Percentiles rank a stretch among this genome's conserved stretches.
phyloP scores from a whole-genome alignment of 2,797 vertebrate genomes.

The Danio jaintianensis region DNA sequence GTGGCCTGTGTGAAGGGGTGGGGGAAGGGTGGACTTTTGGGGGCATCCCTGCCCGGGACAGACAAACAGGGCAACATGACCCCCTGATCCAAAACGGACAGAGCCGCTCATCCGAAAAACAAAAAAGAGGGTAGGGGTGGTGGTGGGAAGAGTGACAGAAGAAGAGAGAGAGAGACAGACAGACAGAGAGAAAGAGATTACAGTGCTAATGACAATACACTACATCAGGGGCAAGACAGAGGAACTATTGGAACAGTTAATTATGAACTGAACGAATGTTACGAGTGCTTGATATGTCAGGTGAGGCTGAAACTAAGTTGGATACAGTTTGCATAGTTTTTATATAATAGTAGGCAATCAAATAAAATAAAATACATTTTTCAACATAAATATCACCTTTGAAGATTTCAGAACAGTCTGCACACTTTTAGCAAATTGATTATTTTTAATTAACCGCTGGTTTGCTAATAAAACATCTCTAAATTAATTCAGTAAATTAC shows the following conservation, averaged over 20 bases:
- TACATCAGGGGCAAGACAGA: background rate
- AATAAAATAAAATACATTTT: too few relatives aligned
- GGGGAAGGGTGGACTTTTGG: slow-evolving; percentile 55
- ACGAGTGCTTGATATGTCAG: background rate
- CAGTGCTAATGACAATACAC: slow-evolving; percentile 13
- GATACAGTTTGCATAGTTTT: background rate
- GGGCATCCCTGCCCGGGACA: slow-evolving; percentile 52
- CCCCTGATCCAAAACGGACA: slow-evolving; percentile 43
- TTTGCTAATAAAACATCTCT: too few relatives aligned
- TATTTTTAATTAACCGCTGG: too few relatives aligned
- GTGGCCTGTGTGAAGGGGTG: slow-evolving; percentile 72
- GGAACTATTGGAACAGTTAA: slow-evolving; percentile 3
- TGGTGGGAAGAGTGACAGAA: slow-evolving; percentile 1
- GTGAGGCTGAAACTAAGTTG: background rate
- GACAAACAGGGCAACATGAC: slow-evolving; percentile 36
- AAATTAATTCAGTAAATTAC: too few relatives aligned
- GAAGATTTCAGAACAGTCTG: too few relatives aligned
- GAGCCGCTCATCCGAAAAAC: slow-evolving; percentile 43
- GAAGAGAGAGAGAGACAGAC: slow-evolving; percentile 6
- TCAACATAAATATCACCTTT: too few relatives aligned
- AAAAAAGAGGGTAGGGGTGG: slow-evolving; percentile 34
- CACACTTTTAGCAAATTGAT: too few relatives aligned
- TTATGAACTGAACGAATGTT: background rate
- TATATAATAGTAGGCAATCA: too few relatives aligned
- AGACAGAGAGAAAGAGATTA: background rate